Conservation (phyloP, 2,797 vertebrate species). For the Nasua narica region DNA sequence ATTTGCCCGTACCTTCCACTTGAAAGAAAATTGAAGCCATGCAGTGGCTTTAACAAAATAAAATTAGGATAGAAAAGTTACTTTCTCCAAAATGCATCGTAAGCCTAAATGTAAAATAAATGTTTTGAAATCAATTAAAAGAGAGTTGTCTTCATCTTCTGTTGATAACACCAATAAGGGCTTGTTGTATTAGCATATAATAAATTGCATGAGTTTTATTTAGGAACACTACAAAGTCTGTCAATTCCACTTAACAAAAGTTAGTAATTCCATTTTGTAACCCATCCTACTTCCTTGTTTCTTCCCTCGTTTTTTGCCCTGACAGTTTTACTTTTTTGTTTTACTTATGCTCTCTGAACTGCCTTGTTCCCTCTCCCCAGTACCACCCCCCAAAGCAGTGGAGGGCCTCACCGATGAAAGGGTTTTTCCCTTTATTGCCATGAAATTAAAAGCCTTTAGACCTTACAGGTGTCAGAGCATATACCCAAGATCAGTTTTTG, state of each 20-base stretch:
- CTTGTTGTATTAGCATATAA: neutral
- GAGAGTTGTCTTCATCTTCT: neutral
- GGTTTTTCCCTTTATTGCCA: neutral
- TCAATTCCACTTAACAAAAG: neutral
- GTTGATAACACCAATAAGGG: neutral
- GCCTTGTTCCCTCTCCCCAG: neutral
- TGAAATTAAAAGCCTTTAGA: neutral
- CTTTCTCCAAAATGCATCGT: neutral
- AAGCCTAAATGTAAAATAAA: constrained; percentile 16
- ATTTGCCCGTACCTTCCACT: neutral
- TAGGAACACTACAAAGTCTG: neutral
- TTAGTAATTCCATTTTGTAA: neutral
- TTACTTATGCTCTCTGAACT: neutral
- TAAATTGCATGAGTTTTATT: neutral
- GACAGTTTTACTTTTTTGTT: neutral
- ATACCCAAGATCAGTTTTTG: neutral
- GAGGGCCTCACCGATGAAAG: neutral
- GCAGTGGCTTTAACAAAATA: neutral
- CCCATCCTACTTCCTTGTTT: neutral
- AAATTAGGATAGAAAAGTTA: neutral
- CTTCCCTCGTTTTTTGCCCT: neutral
- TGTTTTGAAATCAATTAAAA: neutral
- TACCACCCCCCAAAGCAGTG: neutral
- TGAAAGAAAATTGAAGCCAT: neutral
- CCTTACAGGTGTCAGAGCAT: neutral